Base-by-base conservation (phyloP, 2,113 vertebrate genomes). In the Regulus satrapa region DNA sequence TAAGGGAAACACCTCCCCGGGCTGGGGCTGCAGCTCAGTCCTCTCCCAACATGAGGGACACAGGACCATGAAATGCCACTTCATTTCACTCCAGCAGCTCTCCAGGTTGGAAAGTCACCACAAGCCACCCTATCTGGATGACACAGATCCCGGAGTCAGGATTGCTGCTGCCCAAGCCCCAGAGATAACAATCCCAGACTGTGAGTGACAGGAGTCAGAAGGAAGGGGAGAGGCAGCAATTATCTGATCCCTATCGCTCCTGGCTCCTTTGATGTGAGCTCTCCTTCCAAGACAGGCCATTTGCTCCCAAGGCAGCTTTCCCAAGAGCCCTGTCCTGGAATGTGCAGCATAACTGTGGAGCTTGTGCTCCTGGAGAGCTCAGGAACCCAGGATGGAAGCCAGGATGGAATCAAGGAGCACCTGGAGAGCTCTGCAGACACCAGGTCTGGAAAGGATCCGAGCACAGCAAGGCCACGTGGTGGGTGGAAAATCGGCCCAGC, bases 321-420 rank as follows among this genome's bases (percentile, higher is more conserved):
- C 48, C 2, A 32, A 49, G 72, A 41, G 74, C 25, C 5, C 1
- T 12, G 34, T 6, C 67, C 59, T 0, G 6, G 28, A 49, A 68
- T 2, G 9, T 0, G 1, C 72, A 31, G 61, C 10, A 2, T 3
- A 55, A 51, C 29, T 71, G 51, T 3, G 0, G 0, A 29, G 68
- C 16, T 14, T 25, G 15, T 1, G 10, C 88, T 61, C 14, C 78
- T 9, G 20, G 31, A 67, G 71, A 21, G 3, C 7, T 38, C 52
- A 66, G 10, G 10, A 19, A 55, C 31, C 31, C 14, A 18, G 21
- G 8, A 38, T 8, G 13, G 49, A 52, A 28, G 16, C 24, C 15
- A 38, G 48, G 32, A 36, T 5, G 4, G 49, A 23, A 23, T n/a
- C 41, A 19, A 36, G 66, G 34, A 54, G 16, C n/a, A 49, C 9